phyloP scores from a whole-genome alignment of 2,797 vertebrate genomes.

The Serranus cabrilla region DNA sequence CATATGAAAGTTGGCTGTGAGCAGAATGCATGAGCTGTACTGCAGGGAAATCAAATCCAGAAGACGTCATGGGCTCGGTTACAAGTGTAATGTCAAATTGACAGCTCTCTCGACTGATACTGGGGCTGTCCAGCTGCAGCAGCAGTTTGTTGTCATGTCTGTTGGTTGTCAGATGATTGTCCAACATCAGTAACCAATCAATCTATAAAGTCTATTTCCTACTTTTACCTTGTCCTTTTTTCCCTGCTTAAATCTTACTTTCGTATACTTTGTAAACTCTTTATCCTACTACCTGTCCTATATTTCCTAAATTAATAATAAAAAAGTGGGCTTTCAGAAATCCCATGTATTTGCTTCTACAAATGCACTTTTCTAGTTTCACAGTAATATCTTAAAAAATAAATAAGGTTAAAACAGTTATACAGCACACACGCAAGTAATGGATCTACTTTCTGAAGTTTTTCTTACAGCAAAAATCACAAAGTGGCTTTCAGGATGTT shows the following conservation, averaged over 20 bases:
- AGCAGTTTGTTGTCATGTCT: not conserved
- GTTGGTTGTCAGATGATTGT: slow-evolving; percentile 13
- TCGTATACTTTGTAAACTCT: not conserved
- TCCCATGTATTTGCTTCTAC: not conserved
- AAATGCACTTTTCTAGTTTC: slow-evolving; percentile 12
- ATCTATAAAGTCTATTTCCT: not conserved
- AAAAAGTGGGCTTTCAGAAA: not conserved
- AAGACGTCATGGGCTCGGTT: slow-evolving; percentile 14
- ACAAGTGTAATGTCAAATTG: slow-evolving; percentile 15
- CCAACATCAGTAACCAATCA: slow-evolving; percentile 6
- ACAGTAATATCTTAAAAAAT: not conserved
- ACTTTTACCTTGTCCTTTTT: not conserved
- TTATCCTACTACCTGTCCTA: not conserved
- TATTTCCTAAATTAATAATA: not conserved
- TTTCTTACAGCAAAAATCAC: not conserved
- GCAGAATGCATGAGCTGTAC: slow-evolving; percentile 2
- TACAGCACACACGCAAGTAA: not conserved
- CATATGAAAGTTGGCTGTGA: slow-evolving; percentile 23
- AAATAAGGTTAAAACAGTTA: not conserved
- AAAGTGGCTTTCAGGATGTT: slow-evolving; percentile 47
- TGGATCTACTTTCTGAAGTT: not conserved
- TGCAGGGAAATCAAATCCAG: slow-evolving; percentile 43
- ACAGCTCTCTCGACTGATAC: slow-evolving; percentile 12
- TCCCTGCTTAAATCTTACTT: slow-evolving; percentile 1
- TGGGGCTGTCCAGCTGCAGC: slow-evolving; percentile 6